Base-by-base conservation (phyloP, 2,797 vertebrate genomes). In the Ctenopoma kingsleyae region DNA sequence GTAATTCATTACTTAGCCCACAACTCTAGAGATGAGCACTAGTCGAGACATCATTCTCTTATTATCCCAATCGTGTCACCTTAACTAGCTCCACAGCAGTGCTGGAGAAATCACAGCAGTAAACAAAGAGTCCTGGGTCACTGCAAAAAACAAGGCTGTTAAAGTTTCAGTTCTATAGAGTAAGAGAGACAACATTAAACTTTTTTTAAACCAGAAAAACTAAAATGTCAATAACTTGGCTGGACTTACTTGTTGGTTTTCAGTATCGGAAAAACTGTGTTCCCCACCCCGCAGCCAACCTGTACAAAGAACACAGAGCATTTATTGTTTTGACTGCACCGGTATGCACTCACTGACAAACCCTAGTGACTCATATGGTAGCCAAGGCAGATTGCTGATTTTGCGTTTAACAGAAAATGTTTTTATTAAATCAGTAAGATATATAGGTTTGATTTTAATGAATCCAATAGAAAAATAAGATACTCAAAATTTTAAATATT, bases 241-340 rank as follows among this genome's bases (percentile, higher is more conserved):
- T 58, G 32, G 0, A 93, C 97, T 97, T 94, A 99, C 98, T 96
- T 99, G 94, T 99, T 99, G 59, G 96, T 99, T 90, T 99, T 97
- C 64, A 99, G 87, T 84, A 99, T 97, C 12, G 98, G 98, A 83
- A 99, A 99, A 53, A 99, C 97, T 0, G 98, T 99, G 84, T 99
- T 99, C 68, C 98, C 98, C 52, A 97, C 97, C 64, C 98, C 98
- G 85, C 98, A 99, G 89, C 98, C 98, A 57, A 99, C 97, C 98
- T 99, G 91, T 13, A 46, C 11, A 71, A 5, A 56, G 43, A 46
- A 43, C 30, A 72, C 17, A 70, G 1, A 10, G 11, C 6, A 27
- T 32, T 17, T 20, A 47, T 36, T 55, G 1, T 43, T 11, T 53
- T 9, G 16, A 19, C 11, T 5, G 54, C 13, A 19, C 20, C 13